Percentiles rank a stretch among this genome's conserved stretches.
phyloP scores from a whole-genome alignment of 2,888 invertebrate genomes.

The Alloplasta piceator region DNA sequence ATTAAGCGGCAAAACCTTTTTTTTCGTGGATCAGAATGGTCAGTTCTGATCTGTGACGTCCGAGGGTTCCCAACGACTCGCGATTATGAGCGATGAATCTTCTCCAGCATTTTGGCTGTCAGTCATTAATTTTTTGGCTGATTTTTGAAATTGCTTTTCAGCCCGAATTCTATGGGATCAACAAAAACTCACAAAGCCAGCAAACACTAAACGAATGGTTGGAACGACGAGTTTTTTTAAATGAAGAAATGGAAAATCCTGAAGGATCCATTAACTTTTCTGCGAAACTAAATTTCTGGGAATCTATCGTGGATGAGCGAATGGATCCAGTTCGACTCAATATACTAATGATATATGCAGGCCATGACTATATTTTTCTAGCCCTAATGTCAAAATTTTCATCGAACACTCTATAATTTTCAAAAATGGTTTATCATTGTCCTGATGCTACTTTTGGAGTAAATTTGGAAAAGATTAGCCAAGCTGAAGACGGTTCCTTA shows the following conservation, averaged over 20 bases:
- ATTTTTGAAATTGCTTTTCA: slow-evolving; percentile 2
- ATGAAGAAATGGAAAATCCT: slow-evolving; percentile 14
- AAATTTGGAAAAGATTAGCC: neutral
- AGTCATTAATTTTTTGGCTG: neutral
- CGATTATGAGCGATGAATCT: neutral
- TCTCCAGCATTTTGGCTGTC: neutral
- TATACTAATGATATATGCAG: neutral
- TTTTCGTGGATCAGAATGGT: neutral
- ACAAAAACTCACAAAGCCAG: neutral
- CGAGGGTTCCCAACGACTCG: neutral
- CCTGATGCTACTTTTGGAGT: neutral
- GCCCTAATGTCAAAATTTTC: slow-evolving; percentile 4
- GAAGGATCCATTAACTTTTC: slow-evolving; percentile 24
- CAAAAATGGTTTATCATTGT: slow-evolving; percentile 9
- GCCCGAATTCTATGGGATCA: slow-evolving; percentile 1
- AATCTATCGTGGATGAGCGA: neutral
- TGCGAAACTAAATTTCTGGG: slow-evolving; percentile 15
- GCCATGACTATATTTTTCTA: neutral
- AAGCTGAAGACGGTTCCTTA: neutral
- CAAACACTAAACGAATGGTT: slow-evolving; percentile 7
- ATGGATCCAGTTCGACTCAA: slow-evolving; percentile 5
- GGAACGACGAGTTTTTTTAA: slow-evolving; percentile 5
- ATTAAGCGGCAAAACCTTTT: no score
- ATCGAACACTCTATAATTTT: slow-evolving; percentile 17
- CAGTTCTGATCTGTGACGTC: neutral